phyloP scores from a whole-genome alignment of 2,888 invertebrate genomes.

The Oxytorus armatus region DNA sequence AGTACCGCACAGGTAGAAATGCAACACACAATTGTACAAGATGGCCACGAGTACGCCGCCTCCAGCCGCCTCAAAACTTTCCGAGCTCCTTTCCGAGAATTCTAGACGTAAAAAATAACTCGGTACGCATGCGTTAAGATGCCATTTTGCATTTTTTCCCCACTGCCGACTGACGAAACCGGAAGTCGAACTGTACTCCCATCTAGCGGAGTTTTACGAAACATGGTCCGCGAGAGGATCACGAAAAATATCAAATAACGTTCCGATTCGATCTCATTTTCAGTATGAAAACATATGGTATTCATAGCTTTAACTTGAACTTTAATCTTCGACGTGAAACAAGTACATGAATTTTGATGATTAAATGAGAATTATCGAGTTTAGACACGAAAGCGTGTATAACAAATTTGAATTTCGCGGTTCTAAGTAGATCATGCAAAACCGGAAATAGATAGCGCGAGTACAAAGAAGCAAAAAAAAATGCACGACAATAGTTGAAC shows the following conservation, averaged over 20 bases:
- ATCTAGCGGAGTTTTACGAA: background rate
- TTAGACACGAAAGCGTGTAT: no score
- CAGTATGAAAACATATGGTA: no score
- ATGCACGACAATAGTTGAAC: background rate
- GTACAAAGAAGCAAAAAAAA: background rate
- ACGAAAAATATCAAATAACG: no score
- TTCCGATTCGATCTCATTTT: no score
- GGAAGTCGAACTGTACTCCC: conserved; percentile 22
- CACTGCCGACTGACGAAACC: background rate
- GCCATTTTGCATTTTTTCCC: conserved; percentile 21
- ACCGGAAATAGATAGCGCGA: conserved; percentile 19
- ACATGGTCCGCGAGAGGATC: no score
- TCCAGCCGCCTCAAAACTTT: conserved; percentile 32
- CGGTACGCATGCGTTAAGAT: conserved; percentile 49
- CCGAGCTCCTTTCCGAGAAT: conserved; percentile 14
- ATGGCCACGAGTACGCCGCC: conserved; percentile 60
- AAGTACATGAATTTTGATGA: no score
- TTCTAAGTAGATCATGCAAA: background rate
- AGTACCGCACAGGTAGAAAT: conserved; percentile 76
- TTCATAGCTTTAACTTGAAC: no score
- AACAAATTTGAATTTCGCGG: conserved; percentile 6
- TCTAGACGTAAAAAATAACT: conserved; percentile 1
- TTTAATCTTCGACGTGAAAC: no score
- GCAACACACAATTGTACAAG: conserved; percentile 71
- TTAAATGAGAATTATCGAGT: no score